A percentile compares a stretch with the other conserved stretches of the same genome.
phyloP scores from a whole-genome alignment of 2,888 invertebrate genomes.

The Tachina grossa region DNA sequence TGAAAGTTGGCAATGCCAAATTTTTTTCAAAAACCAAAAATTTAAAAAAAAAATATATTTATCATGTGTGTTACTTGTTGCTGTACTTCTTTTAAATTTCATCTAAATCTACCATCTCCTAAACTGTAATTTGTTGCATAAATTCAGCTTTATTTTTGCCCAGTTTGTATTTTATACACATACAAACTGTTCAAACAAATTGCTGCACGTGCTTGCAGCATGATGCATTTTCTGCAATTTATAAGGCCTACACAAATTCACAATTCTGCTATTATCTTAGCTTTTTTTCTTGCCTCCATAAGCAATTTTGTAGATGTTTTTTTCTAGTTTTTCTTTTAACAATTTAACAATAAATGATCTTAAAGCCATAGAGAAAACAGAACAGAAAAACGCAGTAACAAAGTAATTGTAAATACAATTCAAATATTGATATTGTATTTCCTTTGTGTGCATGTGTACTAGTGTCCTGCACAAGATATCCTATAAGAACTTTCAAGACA shows the following conservation, averaged over 20 bases:
- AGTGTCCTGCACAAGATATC: too few species aligned
- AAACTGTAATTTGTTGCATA: constrained; percentile 1
- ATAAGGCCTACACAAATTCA: constrained; percentile 66
- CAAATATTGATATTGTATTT: constrained; percentile 65
- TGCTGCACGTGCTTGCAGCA: constrained; percentile 72
- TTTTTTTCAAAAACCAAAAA: too few species aligned
- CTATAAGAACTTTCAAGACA: too few species aligned
- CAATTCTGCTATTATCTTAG: constrained; percentile 50
- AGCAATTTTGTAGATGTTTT: constrained; percentile 43
- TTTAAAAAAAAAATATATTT: too few species aligned
- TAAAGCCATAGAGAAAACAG: constrained; percentile 36
- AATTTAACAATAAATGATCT: constrained; percentile 67
- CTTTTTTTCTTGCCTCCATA: constrained; percentile 15
- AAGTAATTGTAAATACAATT: constrained; percentile 67
- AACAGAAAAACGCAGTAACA: constrained; percentile 24
- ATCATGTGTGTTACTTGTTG: background rate
- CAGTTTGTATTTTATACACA: constrained; percentile 6
- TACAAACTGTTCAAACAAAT: constrained; percentile 68
- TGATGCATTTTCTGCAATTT: constrained; percentile 58
- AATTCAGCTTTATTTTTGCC: constrained; percentile 22
- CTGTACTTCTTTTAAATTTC: background rate
- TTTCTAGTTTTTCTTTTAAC: constrained; percentile 44
- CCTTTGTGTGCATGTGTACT: background rate
- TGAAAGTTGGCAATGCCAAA: background rate
- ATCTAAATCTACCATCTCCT: background rate